Percentiles rank a stretch among this genome's conserved stretches.
These are phyloP conservation scores for Ceratitis capitata DNA, from an alignment of 1,140 invertebrate genomes.

Conservation along the genomic window DNA sequence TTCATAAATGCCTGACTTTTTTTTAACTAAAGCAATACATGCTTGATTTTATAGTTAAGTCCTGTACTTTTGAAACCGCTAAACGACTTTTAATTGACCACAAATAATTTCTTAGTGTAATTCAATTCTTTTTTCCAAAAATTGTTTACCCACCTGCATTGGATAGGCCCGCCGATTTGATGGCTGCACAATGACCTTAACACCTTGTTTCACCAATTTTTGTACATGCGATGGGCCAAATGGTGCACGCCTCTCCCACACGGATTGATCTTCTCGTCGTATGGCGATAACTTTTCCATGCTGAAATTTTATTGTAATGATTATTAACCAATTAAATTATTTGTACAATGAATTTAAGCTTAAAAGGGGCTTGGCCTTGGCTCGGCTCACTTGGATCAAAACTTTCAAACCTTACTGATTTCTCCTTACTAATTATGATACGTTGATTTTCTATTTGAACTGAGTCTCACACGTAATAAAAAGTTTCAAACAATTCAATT, in stretches of 20 bases:
- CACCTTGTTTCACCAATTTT: slow-evolving; percentile 83
- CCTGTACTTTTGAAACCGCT: neutral
- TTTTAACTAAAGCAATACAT: too few species aligned
- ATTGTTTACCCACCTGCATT: slow-evolving; percentile 76
- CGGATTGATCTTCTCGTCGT: slow-evolving; percentile 92
- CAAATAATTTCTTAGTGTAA: neutral
- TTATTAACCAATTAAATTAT: neutral
- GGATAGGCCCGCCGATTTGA: slow-evolving; percentile 97
- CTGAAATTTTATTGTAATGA: slow-evolving; percentile 48
- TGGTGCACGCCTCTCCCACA: slow-evolving; percentile 97
- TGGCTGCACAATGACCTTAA: slow-evolving; percentile 97
- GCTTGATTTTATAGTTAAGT: too few species aligned
- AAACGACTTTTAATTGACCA: neutral
- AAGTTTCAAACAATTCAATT: too few species aligned
- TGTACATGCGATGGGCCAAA: slow-evolving; percentile 92
- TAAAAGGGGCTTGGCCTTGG: too few species aligned
- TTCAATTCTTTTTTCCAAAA: neutral
- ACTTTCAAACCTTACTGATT: too few species aligned
- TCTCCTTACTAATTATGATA: too few species aligned
- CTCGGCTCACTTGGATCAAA: too few species aligned
- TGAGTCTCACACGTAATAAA: too few species aligned
- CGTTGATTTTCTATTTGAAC: too few species aligned
- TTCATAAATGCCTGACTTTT: too few species aligned
- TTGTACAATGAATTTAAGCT: too few species aligned
- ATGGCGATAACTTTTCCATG: slow-evolving; percentile 80